Evolutionary conservation across 2,113 vertebrate genomes (phyloP).

Genomic region (Pipra filicauda): DNA sequence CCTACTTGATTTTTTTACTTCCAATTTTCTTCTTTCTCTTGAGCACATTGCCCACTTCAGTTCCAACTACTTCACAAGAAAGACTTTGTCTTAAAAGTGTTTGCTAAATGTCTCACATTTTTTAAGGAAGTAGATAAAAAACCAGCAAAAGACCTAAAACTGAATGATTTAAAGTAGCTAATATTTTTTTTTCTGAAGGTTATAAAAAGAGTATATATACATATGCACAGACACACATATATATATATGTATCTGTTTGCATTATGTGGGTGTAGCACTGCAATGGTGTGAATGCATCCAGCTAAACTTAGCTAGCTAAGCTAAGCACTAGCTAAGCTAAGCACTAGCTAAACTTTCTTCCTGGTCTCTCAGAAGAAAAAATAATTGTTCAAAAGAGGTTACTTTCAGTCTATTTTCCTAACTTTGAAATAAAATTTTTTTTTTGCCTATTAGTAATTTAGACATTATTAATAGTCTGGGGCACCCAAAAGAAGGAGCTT

Average conservation of each 20-base stretch:
- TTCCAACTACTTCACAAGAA: neutral
- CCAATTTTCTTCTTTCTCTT: neutral
- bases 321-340: neutral
- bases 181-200: neutral
- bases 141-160: neutral
- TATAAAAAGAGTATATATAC: neutral
- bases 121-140: neutral
- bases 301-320: neutral
- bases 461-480: neutral
- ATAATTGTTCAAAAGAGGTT: neutral
- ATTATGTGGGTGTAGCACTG: neutral
- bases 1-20: neutral
- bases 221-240: neutral
- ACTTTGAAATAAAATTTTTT: neutral
- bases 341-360: neutral
- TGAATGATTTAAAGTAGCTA: neutral
- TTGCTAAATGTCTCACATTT: neutral
- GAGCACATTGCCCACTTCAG: neutral
- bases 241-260: neutral
- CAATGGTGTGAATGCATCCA: neutral
- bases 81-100: neutral
- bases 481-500: conserved; percentile 12
- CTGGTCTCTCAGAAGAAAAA: neutral
- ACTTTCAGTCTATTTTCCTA: neutral
- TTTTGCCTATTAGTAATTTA: neutral